Percentiles rank a stretch among this genome's conserved stretches.
phyloP scores from a whole-genome alignment of 2,113 vertebrate genomes.

The Larimichthys crocea region DNA sequence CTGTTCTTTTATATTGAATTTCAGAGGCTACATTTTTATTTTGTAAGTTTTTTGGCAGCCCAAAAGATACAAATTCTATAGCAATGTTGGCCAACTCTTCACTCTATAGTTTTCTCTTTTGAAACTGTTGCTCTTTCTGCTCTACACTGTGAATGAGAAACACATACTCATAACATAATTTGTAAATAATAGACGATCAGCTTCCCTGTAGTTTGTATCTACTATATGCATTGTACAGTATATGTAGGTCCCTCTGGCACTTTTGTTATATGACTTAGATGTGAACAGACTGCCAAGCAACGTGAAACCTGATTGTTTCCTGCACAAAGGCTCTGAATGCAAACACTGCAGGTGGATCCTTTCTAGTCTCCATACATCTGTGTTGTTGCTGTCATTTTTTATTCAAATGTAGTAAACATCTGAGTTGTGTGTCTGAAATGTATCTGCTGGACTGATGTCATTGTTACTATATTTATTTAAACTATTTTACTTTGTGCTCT shows the following conservation, averaged over 20 bases:
- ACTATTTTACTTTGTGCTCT: no score
- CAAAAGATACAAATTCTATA: neutral
- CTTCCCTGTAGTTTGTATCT: neutral
- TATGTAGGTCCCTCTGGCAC: neutral
- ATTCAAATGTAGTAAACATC: neutral
- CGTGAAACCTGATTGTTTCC: slow-evolving; percentile 9
- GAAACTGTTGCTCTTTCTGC: neutral
- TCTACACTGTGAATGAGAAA: neutral
- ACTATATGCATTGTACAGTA: no score
- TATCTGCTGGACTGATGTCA: neutral
- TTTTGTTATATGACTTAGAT: neutral
- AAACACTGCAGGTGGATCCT: neutral
- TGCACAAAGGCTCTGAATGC: neutral
- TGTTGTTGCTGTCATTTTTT: neutral
- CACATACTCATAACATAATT: no score
- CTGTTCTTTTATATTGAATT: no score
- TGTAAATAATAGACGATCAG: neutral
- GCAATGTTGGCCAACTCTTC: no score
- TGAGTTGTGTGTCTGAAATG: neutral
- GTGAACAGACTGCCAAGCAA: neutral
- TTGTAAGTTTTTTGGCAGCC: neutral
- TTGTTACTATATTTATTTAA: neutral
- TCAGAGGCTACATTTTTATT: no score
- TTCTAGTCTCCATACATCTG: neutral
- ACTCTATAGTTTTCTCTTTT: neutral